Percentiles rank a stretch among this genome's conserved stretches.
These are phyloP conservation scores for Aphelocoma californica DNA, from an alignment of 2,797 vertebrate genomes.

Conservation along the genomic window DNA sequence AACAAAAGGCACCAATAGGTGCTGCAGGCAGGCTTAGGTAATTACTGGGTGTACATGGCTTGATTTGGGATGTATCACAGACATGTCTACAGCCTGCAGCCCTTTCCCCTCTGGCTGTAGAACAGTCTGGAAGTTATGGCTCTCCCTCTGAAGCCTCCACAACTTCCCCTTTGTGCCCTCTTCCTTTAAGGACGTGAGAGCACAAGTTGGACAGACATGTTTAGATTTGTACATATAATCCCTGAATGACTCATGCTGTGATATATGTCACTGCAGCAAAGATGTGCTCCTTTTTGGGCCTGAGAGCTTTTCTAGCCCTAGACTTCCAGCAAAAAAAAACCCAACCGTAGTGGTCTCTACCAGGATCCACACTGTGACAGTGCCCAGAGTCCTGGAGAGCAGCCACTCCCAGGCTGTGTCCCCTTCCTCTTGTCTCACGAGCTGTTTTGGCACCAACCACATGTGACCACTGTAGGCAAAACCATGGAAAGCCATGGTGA, in stretches of 20 bases:
- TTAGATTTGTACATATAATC: slow-evolving; percentile 6
- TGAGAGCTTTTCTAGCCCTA: not conserved
- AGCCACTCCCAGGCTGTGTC: not conserved
- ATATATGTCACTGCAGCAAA: not conserved
- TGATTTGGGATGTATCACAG: not conserved
- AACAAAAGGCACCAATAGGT: not conserved
- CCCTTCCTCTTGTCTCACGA: not conserved
- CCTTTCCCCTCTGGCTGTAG: not conserved
- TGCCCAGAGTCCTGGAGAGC: not conserved
- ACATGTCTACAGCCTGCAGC: not conserved
- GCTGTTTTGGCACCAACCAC: not conserved
- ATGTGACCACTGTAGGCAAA: not conserved
- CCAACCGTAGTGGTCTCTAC: accelerated
- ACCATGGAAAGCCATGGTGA: accelerated
- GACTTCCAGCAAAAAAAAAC: not conserved
- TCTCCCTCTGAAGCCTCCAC: not conserved
- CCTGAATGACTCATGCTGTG: slow-evolving; percentile 22
- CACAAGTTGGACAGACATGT: not conserved
- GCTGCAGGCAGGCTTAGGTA: not conserved
- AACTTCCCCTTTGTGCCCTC: not conserved
- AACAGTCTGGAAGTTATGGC: not conserved
- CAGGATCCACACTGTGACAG: not conserved
- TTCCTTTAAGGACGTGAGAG: not conserved
- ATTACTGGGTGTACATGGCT: not conserved
- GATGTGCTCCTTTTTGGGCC: not conserved